Percentiles rank a stretch among this genome's conserved stretches.
phyloP scores from a whole-genome alignment of 2,888 invertebrate species.

The Agrotis puta region DNA sequence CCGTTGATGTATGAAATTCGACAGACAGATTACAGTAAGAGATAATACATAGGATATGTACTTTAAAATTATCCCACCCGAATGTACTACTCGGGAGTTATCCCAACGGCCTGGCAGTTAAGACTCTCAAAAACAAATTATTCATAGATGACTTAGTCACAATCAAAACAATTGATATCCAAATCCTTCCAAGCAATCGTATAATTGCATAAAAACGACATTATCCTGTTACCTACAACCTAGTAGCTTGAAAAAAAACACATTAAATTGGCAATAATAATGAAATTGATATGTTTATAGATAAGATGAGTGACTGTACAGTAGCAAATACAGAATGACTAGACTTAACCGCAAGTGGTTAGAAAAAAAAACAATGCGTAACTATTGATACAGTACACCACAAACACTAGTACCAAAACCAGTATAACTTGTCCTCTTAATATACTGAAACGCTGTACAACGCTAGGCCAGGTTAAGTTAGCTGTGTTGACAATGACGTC shows the following conservation, averaged over 20 bases:
- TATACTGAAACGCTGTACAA: too few species aligned
- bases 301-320: conserved; percentile 8
- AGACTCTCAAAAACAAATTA: too few species aligned
- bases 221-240: conserved; percentile 4
- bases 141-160: not conserved
- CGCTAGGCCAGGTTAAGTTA: not conserved
- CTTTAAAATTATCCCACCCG: too few species aligned
- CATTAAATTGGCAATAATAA: conserved; percentile 1
- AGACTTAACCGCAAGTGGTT: conserved; percentile 39
- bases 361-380: conserved; percentile 13
- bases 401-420: not conserved
- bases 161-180: not conserved
- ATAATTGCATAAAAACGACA: not conserved
- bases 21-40: too few species aligned
- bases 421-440: not conserved
- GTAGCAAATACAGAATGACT: conserved; percentile 30
- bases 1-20: too few species aligned
- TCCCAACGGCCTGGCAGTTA: too few species aligned
- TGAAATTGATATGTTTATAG: conserved; percentile 11
- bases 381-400: not conserved
- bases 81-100: too few species aligned
- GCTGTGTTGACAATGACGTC: not conserved
- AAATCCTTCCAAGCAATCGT: not conserved
- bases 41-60: too few species aligned
- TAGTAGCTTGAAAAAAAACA: not conserved